Evolutionary conservation across 2,888 invertebrate species (phyloP).

Genomic region (Drosophila mettleri): DNA sequence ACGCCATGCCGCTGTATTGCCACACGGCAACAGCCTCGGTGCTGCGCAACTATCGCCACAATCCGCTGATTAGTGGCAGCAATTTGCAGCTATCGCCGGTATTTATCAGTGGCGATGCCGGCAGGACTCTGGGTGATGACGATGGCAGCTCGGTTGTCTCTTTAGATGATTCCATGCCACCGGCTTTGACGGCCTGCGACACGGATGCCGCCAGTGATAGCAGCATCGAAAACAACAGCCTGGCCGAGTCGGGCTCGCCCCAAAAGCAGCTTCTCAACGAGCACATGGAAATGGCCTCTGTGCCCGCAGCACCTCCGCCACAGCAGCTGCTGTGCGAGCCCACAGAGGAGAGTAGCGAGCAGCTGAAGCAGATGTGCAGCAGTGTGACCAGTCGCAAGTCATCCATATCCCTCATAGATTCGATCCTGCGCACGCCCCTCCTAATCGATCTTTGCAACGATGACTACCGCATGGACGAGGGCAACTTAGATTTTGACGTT

Average conservation of each 20-base stretch:
- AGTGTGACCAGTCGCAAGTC: slow-evolving; percentile 65
- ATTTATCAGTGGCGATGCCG: slow-evolving; percentile 25
- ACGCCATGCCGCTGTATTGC: slow-evolving; percentile 62
- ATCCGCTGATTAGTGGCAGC: slow-evolving; percentile 84
- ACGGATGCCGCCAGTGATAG: slow-evolving; percentile 82
- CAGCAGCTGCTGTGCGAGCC: background rate
- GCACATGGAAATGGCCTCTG: slow-evolving; percentile 11
- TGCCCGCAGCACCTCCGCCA: slow-evolving; percentile 42
- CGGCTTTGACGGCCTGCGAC: slow-evolving; percentile 76
- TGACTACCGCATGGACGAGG: slow-evolving; percentile 81
- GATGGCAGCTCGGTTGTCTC: slow-evolving; percentile 56
- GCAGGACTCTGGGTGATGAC: slow-evolving; percentile 18
- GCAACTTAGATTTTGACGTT: slow-evolving; percentile 76
- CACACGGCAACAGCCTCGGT: slow-evolving; percentile 66
- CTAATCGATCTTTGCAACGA: slow-evolving; percentile 83
- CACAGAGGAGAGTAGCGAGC: slow-evolving; percentile 17
- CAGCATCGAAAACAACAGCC: slow-evolving; percentile 80
- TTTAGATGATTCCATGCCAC: slow-evolving; percentile 79
- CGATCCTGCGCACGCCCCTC: slow-evolving; percentile 75
- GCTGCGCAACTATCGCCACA: slow-evolving; percentile 79
- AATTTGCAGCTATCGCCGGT: slow-evolving; percentile 78
- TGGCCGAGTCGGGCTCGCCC: slow-evolving; percentile 44
- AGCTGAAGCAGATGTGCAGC: slow-evolving; percentile 16
- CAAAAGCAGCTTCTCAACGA: slow-evolving; percentile 11
- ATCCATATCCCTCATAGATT: slow-evolving; percentile 80